Conservation (phyloP, 2,888 invertebrate species). For the Campopleginae sp. region DNA sequence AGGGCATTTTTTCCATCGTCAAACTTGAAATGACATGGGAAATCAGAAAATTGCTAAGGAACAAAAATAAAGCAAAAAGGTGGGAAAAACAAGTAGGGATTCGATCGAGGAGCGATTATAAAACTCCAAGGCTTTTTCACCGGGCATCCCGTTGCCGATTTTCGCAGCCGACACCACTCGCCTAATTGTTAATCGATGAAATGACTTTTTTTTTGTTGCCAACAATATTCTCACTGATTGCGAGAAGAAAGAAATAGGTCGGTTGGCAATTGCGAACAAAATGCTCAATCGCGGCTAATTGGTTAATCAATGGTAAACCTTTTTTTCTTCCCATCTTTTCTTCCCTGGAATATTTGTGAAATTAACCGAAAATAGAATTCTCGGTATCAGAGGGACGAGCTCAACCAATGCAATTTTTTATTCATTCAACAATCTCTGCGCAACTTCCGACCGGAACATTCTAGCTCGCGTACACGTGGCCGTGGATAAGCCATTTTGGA, state of each 20-base stretch:
- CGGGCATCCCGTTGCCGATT: neutral
- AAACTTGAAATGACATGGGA: conserved; percentile 3
- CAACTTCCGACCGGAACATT: conserved; percentile 7
- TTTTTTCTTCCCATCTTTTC: conserved; percentile 9
- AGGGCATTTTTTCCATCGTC: neutral
- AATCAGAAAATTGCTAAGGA: conserved; percentile 1
- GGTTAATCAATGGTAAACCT: conserved; percentile 5
- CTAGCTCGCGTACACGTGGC: too few relatives aligned
- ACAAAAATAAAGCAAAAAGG: neutral
- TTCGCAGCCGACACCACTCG: neutral
- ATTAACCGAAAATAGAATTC: neutral
- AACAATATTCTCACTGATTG: conserved; percentile 12
- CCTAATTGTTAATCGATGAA: conserved; percentile 44
- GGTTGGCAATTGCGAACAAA: conserved; percentile 3
- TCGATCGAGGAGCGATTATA: conserved; percentile 9
- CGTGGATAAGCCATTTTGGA: conserved; percentile 1
- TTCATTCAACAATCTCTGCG: conserved; percentile 25
- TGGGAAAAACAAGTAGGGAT: neutral
- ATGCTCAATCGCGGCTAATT: conserved; percentile 16
- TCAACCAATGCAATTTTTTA: conserved; percentile 7
- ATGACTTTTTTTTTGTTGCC: conserved; percentile 1
- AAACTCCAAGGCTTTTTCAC: neutral
- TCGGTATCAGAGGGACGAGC: neutral
- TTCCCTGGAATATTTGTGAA: neutral
- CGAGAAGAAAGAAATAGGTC: conserved; percentile 1